Evolutionary conservation across 2,113 vertebrate species (phyloP).

Genomic region (Apteryx mantelli): DNA sequence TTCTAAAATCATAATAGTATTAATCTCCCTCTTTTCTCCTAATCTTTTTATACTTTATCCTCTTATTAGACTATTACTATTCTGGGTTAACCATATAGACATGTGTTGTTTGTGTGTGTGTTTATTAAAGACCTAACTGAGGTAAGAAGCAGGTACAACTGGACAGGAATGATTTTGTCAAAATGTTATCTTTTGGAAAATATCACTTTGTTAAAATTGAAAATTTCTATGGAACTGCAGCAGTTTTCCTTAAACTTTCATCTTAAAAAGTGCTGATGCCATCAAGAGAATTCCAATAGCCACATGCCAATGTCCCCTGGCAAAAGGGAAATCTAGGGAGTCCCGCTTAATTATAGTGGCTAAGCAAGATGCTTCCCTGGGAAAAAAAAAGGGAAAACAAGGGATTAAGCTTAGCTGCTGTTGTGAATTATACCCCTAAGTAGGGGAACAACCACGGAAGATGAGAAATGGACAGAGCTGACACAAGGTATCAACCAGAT

Average conservation of each 20-base stretch:
- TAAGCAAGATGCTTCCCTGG: not conserved
- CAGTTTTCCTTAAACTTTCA: not conserved
- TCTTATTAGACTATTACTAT: not conserved
- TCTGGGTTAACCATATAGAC: not conserved
- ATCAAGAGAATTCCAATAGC: not conserved
- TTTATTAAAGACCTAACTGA: not conserved
- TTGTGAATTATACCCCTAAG: not conserved
- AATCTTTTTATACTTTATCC: constrained; percentile 14
- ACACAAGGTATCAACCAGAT: not conserved
- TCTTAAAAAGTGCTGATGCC: not conserved
- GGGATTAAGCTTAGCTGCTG: not conserved
- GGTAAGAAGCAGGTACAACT: not conserved
- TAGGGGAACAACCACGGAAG: not conserved
- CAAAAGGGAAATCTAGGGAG: not conserved
- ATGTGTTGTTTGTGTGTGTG: not conserved
- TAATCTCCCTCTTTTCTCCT: not conserved
- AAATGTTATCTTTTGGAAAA: constrained; percentile 40
- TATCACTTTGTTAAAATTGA: not conserved
- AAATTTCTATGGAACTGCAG: not conserved
- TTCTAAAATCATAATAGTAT: not conserved
- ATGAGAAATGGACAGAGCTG: not conserved
- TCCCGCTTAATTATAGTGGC: not conserved
- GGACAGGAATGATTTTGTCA: not conserved
- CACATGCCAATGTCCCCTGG: not conserved
- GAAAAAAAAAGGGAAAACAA: not conserved